phyloP scores from a whole-genome alignment of 2,888 invertebrate genomes.

The Drosophila kuntzei region DNA sequence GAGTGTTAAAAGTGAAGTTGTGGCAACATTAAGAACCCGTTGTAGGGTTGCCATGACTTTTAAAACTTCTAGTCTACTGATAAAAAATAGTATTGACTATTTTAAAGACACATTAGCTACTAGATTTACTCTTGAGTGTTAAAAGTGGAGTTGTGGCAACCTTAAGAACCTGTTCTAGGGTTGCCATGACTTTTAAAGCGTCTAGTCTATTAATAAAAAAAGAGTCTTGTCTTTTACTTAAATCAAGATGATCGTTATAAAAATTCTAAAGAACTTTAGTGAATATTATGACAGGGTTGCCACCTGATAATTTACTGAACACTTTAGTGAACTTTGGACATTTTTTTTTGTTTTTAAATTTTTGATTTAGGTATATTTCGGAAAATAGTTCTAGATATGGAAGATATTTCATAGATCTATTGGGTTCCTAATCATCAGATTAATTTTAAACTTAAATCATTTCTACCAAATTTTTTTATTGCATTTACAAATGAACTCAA shows the following conservation, averaged over 20 bases:
- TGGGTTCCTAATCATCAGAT: neutral
- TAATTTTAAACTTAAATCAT: neutral
- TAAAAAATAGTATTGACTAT: no score
- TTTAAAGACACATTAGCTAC: no score
- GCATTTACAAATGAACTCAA: no score
- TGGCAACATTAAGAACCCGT: slow-evolving; percentile 19
- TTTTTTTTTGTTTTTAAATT: no score
- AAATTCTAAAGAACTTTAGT: neutral
- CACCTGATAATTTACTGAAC: neutral
- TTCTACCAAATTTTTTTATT: neutral
- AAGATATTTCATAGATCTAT: neutral
- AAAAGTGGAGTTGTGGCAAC: slow-evolving; percentile 27
- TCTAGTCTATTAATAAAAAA: neutral
- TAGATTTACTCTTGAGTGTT: slow-evolving; percentile 37
- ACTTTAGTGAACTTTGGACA: neutral
- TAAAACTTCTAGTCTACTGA: no score
- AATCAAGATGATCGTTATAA: neutral
- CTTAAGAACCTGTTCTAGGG: slow-evolving; percentile 25
- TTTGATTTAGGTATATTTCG: no score
- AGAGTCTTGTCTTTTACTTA: neutral
- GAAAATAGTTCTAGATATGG: neutral
- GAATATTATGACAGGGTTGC: neutral
- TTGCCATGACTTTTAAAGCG: neutral
- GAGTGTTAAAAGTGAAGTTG: slow-evolving; percentile 42
- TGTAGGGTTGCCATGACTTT: neutral